Evolutionary conservation across 2,888 invertebrate genomes (phyloP).

Genomic region (Colletes collaris): DNA sequence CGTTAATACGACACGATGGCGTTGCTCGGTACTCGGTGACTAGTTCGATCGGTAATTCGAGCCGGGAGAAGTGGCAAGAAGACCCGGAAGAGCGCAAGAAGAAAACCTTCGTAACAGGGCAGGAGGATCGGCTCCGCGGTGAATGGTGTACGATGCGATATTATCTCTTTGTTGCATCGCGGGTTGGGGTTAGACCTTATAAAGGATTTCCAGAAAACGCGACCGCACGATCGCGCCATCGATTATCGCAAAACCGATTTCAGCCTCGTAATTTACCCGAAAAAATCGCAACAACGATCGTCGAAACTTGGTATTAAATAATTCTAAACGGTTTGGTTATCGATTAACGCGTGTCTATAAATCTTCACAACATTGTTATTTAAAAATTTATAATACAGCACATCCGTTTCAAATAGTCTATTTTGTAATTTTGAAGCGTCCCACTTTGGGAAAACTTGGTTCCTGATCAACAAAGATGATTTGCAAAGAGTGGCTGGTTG

Average conservation of each 20-base stretch:
- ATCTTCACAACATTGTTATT: too few relatives aligned
- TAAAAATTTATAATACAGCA: too few relatives aligned
- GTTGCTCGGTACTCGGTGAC: constrained; percentile 49
- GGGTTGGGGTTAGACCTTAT: constrained; percentile 1
- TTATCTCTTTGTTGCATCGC: constrained; percentile 47
- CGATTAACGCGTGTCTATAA: too few relatives aligned
- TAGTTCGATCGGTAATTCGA: constrained; percentile 62
- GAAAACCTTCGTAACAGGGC: constrained; percentile 65
- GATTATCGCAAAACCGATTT: neutral
- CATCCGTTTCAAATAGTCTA: too few relatives aligned
- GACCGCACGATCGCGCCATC: neutral
- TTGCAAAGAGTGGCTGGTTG: too few relatives aligned
- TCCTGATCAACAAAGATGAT: too few relatives aligned
- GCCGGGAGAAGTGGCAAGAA: constrained; percentile 58
- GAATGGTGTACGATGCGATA: constrained; percentile 61
- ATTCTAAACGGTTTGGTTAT: too few relatives aligned
- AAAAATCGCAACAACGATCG: constrained; percentile 25
- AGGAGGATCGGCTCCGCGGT: constrained; percentile 50
- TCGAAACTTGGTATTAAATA: too few relatives aligned
- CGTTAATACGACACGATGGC: constrained; percentile 53
- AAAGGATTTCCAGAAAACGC: constrained; percentile 31
- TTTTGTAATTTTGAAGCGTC: too few relatives aligned
- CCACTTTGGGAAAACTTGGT: too few relatives aligned
- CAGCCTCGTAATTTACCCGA: neutral
- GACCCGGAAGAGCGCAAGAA: constrained; percentile 63